These are phyloP conservation scores for Drosophila quinaria DNA, from an alignment of 2,888 invertebrate species.

Conservation along the genomic window DNA sequence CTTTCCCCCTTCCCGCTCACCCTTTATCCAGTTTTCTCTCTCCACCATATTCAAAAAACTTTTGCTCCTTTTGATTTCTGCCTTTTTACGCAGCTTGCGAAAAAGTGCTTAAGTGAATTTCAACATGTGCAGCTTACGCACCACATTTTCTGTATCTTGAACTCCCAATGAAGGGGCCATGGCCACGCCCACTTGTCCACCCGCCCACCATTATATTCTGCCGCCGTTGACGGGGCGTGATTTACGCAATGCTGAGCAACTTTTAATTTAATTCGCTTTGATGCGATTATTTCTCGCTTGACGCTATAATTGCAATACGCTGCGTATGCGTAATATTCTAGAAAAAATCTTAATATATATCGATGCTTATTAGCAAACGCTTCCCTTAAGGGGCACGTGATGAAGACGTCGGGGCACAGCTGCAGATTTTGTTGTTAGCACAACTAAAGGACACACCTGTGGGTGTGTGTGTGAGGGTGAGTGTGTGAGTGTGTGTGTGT, in stretches of 20 bases:
- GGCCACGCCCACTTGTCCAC: neutral
- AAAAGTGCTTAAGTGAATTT: conserved; percentile 75
- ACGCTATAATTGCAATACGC: conserved; percentile 26
- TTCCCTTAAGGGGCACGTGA: conserved; percentile 13
- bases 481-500: conserved; percentile 13
- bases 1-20: neutral
- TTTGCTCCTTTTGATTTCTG: conserved; percentile 64
- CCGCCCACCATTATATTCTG: neutral
- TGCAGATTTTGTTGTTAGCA: conserved; percentile 34
- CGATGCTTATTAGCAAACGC: conserved; percentile 52
- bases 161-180: neutral
- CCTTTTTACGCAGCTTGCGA: conserved; percentile 48
- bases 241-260: conserved; percentile 70
- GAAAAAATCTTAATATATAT: conserved; percentile 42
- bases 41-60: conserved; percentile 43
- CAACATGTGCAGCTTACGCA: conserved; percentile 53
- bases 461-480: neutral
- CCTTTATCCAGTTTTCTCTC: neutral
- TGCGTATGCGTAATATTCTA: conserved; percentile 57
- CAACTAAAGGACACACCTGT: conserved; percentile 29
- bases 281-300: conserved; percentile 66
- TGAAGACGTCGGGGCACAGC: neutral
- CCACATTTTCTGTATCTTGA: conserved; percentile 9
- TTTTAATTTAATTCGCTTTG: conserved; percentile 77
- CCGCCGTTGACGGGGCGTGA: conserved; percentile 44